phyloP scores from a whole-genome alignment of 2,113 vertebrate species.

The Leptosomus discolor region DNA sequence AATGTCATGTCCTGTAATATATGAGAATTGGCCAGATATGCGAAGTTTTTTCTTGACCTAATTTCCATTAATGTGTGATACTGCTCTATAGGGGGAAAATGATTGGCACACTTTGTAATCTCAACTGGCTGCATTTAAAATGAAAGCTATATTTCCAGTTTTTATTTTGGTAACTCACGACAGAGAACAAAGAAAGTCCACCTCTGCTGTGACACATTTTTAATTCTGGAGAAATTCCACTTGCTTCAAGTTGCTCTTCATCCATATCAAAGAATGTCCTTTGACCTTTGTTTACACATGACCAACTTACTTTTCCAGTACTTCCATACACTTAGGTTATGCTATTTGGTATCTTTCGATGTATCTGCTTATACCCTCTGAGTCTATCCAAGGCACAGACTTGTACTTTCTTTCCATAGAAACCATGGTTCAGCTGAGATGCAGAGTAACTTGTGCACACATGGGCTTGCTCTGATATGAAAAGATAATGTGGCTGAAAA shows the following conservation, averaged over 20 bases:
- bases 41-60: neutral
- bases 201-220: neutral
- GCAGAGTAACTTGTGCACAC: fast-evolving
- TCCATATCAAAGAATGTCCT: neutral
- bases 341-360: neutral
- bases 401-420: neutral
- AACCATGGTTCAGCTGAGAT: neutral
- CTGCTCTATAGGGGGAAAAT: neutral
- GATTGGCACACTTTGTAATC: neutral
- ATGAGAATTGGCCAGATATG: neutral
- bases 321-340: neutral
- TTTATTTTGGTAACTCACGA: neutral
- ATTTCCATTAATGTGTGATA: neutral
- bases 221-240: neutral
- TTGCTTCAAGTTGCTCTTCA: neutral
- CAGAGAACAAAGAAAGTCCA: neutral
- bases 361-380: neutral
- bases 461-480: neutral
- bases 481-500: neutral
- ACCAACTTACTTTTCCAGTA: neutral
- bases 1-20: neutral
- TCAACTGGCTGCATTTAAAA: neutral
- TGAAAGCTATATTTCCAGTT: neutral
- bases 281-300: neutral
- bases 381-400: neutral